Evolutionary conservation across 2,797 vertebrate species (phyloP), one percentile per base, ranked within the genome.

Genomic region (Mergus octosetaceus): DNA sequence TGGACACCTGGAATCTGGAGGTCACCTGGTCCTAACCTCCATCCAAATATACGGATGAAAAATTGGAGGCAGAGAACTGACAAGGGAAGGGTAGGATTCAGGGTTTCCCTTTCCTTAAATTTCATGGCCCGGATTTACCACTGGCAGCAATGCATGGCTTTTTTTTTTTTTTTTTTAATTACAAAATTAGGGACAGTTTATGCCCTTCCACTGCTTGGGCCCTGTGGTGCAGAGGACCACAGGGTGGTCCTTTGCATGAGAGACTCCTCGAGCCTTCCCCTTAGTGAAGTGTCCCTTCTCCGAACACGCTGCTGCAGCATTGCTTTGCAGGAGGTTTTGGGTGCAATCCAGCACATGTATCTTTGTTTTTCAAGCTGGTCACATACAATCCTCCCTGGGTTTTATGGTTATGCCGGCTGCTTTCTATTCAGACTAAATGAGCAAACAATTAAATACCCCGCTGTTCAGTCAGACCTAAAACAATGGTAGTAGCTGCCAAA

Each of bases 401-500:
- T 92, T 95, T 94, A 89, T 18, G 69, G 88, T 87, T 96, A 17
- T 16, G 25, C 60, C 83, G 90, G 75, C 84, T 87, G 89, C 93
- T 95, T 66, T 92, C 81, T 94, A 58, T 80, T 92, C 86, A 80
- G 87, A 76, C 36, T 90, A 90, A 95, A 94, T 71, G 80, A 95
- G 90, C 86, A 92, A 96, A 94, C 84, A 94, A 95, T 93, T 95
- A 94, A 95, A 89, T 82, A 84, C 80, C 68, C 80, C 53, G 38
- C 78, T 80, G 75, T 85, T 95, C 94, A 92, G 75, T 57, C 90
- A 87, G 86, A 90, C 86, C 81, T 94, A 77, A 96, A 89, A 89
- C 93, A 90, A 93, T 61, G 38, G 69, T 28, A 65, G 72, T 41
- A 57, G 84, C 75, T 91, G 95, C 85, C 94, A 93, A 90, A 65